Evolutionary conservation across 2,888 invertebrate genomes (phyloP).

Genomic region (Drosophila demipolita): DNA sequence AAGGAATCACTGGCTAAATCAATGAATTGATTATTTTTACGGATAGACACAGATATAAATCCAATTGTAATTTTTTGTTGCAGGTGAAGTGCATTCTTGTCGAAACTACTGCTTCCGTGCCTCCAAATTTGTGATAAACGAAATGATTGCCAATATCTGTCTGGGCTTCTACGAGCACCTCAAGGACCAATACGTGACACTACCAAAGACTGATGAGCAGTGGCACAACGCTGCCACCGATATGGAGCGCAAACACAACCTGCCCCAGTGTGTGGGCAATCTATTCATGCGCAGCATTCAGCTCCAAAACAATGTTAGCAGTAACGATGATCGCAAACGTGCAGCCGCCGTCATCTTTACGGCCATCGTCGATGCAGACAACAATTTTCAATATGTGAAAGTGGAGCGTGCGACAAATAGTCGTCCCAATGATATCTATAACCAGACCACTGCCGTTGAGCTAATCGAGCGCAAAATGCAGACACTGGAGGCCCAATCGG

Average conservation of each 20-base stretch:
- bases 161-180: slow-evolving; percentile 83
- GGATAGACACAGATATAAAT: background rate
- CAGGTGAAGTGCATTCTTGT: slow-evolving; percentile 84
- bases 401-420: slow-evolving; percentile 77
- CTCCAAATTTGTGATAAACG: slow-evolving; percentile 84
- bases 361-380: slow-evolving; percentile 81
- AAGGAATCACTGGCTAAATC: slow-evolving; percentile 42
- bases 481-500: slow-evolving; percentile 51
- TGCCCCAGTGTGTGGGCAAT: slow-evolving; percentile 82
- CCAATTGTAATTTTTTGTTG: slow-evolving; percentile 13
- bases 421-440: slow-evolving; percentile 78
- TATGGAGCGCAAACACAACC: slow-evolving; percentile 78
- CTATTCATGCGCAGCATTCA: slow-evolving; percentile 82
- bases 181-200: slow-evolving; percentile 83
- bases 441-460: slow-evolving; percentile 79
- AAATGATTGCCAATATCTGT: slow-evolving; percentile 84
- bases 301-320: slow-evolving; percentile 74
- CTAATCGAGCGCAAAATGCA: slow-evolving; percentile 73
- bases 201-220: slow-evolving; percentile 84
- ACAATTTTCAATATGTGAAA: slow-evolving; percentile 82
- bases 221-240: slow-evolving; percentile 81
- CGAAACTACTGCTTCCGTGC: slow-evolving; percentile 84
- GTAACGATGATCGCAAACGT: slow-evolving; percentile 72
- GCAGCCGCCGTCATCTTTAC: slow-evolving; percentile 81
- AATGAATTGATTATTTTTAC: background rate